Evolutionary conservation across 1,140 invertebrate species (phyloP).

Genomic region (Sesamia nonagrioides): DNA sequence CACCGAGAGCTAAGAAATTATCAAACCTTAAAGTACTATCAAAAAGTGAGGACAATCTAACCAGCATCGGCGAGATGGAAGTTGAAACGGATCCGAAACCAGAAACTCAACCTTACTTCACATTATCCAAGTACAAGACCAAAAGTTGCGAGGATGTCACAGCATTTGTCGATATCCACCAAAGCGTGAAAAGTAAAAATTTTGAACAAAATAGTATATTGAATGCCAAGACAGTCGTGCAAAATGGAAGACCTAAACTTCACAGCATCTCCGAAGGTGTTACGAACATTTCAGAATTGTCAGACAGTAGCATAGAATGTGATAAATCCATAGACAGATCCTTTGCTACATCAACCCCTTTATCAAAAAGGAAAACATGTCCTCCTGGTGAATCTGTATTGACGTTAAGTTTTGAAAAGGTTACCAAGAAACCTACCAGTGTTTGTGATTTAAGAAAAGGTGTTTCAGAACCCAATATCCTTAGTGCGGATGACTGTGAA

Average conservation of each 20-base stretch:
- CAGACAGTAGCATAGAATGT: constrained; percentile 74
- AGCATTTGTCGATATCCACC: constrained; percentile 76
- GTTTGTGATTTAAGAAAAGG: constrained; percentile 77
- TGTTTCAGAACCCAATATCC: constrained; percentile 78
- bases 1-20: constrained; percentile 73
- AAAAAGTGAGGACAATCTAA: constrained; percentile 80
- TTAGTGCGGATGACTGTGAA: constrained; percentile 60
- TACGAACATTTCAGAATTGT: constrained; percentile 63
- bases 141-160: constrained; percentile 82
- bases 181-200: constrained; percentile 73
- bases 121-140: constrained; percentile 76
- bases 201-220: constrained; percentile 82
- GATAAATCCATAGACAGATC: constrained; percentile 57
- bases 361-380: constrained; percentile 77
- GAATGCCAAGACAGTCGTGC: constrained; percentile 67
- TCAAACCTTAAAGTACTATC: constrained; percentile 71
- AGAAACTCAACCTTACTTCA: constrained; percentile 58
- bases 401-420: constrained; percentile 75
- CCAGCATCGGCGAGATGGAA: constrained; percentile 72
- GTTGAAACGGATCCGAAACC: constrained; percentile 63
- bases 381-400: constrained; percentile 70
- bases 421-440: constrained; percentile 66
- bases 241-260: constrained; percentile 62
- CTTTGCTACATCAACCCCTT: constrained; percentile 79
- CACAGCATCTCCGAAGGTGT: constrained; percentile 77